Evolutionary conservation across 1,140 invertebrate species (phyloP).

Genomic region (Drosophila arawakana): DNA sequence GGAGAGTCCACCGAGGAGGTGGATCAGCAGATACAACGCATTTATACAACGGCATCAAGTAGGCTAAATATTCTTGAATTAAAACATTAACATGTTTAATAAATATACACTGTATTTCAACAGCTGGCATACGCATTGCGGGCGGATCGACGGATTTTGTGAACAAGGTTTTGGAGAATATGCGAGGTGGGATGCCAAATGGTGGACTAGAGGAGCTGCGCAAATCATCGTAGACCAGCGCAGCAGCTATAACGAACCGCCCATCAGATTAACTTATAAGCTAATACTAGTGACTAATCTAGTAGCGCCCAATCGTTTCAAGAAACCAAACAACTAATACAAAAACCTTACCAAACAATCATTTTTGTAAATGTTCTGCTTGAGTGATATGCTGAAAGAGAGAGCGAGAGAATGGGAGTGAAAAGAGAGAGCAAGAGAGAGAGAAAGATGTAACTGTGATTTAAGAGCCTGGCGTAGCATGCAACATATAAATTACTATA

Average conservation of each 20-base stretch:
- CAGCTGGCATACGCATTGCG: constrained; percentile 90
- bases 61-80: constrained; percentile 66
- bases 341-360: constrained; percentile 29
- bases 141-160: constrained; percentile 94
- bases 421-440: constrained; percentile 38
- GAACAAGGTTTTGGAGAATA: constrained; percentile 92
- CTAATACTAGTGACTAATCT: constrained; percentile 19
- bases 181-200: constrained; percentile 88
- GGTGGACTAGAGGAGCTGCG: constrained; percentile 88
- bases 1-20: constrained; percentile 87
- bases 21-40: constrained; percentile 88
- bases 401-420: constrained; percentile 7
- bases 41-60: constrained; percentile 88
- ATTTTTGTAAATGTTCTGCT: constrained; percentile 56
- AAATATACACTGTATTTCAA: background rate
- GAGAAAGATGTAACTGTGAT: constrained; percentile 72
- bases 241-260: constrained; percentile 58
- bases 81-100: background rate
- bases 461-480: constrained; percentile 68
- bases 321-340: constrained; percentile 24
- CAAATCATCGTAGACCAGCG: constrained; percentile 72
- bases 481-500: constrained; percentile 19
- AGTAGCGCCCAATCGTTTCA: constrained; percentile 21
- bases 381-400: constrained; percentile 49
- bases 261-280: constrained; percentile 66